Evolutionary conservation across 2,113 vertebrate genomes (phyloP).

Genomic region (Gopherus evgoodei): DNA sequence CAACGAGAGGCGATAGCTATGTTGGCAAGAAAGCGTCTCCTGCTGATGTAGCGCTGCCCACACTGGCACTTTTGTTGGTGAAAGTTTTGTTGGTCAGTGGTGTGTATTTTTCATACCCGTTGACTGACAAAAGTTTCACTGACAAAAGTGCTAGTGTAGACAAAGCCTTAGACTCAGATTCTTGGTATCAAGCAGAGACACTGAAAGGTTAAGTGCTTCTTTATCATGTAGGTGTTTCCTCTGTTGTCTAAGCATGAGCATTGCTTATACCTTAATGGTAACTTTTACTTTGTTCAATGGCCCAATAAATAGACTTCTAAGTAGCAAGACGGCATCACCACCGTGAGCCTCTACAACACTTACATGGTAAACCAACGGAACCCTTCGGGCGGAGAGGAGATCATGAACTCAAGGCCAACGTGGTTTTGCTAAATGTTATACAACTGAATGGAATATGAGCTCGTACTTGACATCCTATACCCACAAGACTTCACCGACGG

Average conservation of each 20-base stretch:
- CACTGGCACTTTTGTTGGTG: no score
- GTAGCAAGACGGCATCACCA: background rate
- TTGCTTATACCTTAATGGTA: background rate
- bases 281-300: background rate
- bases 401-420: background rate
- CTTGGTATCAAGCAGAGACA: background rate
- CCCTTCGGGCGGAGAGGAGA: background rate
- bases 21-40: no score
- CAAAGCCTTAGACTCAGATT: background rate
- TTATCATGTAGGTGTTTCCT: background rate
- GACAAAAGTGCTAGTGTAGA: no score
- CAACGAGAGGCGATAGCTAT: no score
- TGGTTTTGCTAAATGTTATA: accelerated
- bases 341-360: background rate
- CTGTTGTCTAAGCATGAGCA: background rate
- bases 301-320: background rate
- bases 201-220: background rate
- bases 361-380: background rate
- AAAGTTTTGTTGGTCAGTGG: no score
- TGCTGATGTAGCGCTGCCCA: no score
- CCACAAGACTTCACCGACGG: background rate
- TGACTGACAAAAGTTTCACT: no score
- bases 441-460: background rate
- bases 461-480: background rate
- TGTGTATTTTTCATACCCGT: no score